phyloP scores from a whole-genome alignment of 2,113 vertebrate species.

The Tympanuchus pallidicinctus region DNA sequence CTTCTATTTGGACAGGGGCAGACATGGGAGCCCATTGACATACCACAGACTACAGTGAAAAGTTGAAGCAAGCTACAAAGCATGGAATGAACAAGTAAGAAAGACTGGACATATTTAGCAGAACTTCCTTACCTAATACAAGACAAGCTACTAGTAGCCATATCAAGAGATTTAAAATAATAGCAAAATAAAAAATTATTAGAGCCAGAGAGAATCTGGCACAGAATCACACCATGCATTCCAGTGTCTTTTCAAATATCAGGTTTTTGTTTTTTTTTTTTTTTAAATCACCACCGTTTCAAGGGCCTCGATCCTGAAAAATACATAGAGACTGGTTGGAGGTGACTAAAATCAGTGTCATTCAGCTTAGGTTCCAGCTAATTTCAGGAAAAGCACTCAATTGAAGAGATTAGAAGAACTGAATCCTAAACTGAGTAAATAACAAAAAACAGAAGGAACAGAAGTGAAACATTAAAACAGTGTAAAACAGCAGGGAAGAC shows the following conservation, averaged over 20 bases:
- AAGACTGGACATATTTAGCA: background rate
- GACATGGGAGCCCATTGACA: background rate
- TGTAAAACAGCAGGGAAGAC: background rate
- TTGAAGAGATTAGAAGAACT: background rate
- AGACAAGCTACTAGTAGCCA: background rate
- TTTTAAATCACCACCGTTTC: background rate
- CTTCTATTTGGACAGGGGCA: background rate
- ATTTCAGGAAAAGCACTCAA: background rate
- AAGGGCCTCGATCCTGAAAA: background rate
- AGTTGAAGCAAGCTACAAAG: background rate
- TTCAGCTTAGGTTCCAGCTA: background rate
- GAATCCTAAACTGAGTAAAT: background rate
- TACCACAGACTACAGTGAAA: background rate
- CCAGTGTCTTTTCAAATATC: background rate
- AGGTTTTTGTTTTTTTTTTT: background rate
- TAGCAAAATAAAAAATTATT: background rate
- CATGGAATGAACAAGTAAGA: background rate
- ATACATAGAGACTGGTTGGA: background rate
- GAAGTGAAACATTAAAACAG: background rate
- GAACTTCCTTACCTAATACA: background rate
- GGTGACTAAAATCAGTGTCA: background rate
- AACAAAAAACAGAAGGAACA: background rate
- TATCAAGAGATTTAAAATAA: background rate
- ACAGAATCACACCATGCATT: background rate
- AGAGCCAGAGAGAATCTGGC: background rate